Conservation (phyloP, 2,113 vertebrate genomes). For the Peromyscus polionotus region DNA sequence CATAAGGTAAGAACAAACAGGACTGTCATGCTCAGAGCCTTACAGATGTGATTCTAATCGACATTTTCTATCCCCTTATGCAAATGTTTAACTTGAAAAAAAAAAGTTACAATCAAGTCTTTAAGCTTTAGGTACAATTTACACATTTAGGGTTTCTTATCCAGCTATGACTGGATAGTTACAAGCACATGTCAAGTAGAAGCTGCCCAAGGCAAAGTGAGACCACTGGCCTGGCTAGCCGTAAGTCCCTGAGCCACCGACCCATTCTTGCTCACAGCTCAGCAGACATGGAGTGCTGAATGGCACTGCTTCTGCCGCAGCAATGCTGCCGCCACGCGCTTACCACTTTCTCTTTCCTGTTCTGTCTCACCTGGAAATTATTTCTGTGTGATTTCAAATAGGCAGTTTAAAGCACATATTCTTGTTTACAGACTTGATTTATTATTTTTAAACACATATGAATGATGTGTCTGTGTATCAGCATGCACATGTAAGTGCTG, state of each 20-base stretch:
- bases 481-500: background rate
- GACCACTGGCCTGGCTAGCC: background rate
- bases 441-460: background rate
- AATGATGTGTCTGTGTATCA: background rate
- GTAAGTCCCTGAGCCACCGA: background rate
- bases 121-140: background rate
- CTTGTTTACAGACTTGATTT: background rate
- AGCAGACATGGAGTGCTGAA: background rate
- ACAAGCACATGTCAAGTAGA: background rate
- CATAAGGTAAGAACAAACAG: background rate
- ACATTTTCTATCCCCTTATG: background rate
- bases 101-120: background rate
- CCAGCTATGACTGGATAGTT: background rate
- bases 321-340: background rate
- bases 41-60: background rate
- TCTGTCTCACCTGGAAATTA: conserved; percentile 5
- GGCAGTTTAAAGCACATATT: background rate
- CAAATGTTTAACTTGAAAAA: conserved; percentile 38
- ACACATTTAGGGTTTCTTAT: conserved; percentile 7
- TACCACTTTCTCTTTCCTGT: background rate
- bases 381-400: background rate
- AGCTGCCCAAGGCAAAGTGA: background rate
- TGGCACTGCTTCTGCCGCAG: background rate
- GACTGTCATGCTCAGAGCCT: background rate
- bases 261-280: background rate